Base-by-base conservation (phyloP, 2,797 vertebrate species). In the Spinus olivaceus region DNA sequence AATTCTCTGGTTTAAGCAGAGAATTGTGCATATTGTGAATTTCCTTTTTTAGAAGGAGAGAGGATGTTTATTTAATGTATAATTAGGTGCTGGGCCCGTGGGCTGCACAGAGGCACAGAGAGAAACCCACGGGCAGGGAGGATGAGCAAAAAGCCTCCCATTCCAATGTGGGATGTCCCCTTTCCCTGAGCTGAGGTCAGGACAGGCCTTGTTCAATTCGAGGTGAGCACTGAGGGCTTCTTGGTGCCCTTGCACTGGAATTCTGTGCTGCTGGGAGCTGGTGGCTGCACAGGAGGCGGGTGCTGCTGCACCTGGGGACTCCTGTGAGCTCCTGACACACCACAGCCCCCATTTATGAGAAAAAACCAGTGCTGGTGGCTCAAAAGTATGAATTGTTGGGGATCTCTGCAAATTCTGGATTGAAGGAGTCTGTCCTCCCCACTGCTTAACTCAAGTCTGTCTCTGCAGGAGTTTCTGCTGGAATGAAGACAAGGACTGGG, bases 111-210 rank as follows among this genome's bases (percentile, higher is more conserved):
- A n/a, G 10, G 10, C 19, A 10, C 0, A 4, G 39, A 42, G 33
- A 74, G 57, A 77, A 83, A 63, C 9, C 11, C 3, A 2, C 0
- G 0, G 70, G 27, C 13, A 8, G 30, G 8, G 30, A 61, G 14
- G 64, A 61, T 1, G 5, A 78, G 65, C 79, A n/a, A 78, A 85
- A 87, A 13, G 18, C 24, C 32, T 69, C n/a, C 33, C 2, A 3
- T 32, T 69, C 37, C 4, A 1, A 1, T 0, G 0, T 2, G 2
- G 11, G 14, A 54, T 39, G 18, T 44, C 32, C 18, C 24, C 12
- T 91, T 64, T 64, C 32, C 23, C 35, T 82, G 61, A 32, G 27
- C 2, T 42, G 71, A 74, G 50, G 20, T 12, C 41, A 25, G 25
- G 60, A 66, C 35, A 83, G 37, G 32, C 42, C 32, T 86, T 32